These are phyloP conservation scores for Origma solitaria DNA, from an alignment of 2,113 vertebrate genomes.

Conservation along the genomic window DNA sequence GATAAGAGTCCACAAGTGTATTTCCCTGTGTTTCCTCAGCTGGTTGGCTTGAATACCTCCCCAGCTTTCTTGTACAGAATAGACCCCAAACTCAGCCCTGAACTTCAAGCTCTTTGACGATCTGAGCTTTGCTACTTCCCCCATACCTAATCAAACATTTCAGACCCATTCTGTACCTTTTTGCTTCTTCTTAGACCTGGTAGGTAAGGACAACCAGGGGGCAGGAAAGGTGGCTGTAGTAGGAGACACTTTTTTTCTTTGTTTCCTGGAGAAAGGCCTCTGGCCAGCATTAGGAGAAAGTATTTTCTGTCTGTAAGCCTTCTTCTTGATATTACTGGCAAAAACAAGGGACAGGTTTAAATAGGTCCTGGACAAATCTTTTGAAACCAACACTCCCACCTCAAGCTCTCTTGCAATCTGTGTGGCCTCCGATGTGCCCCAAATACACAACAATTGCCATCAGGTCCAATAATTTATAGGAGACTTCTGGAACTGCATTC, in stretches of 20 bases:
- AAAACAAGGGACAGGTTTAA: constrained; percentile 8
- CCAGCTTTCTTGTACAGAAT: neutral
- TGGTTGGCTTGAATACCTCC: neutral
- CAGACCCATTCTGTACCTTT: neutral
- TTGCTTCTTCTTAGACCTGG: neutral
- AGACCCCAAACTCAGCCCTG: neutral
- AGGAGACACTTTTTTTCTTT: neutral
- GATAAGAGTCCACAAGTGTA: neutral
- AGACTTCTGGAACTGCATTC: neutral
- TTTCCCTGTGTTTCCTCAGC: neutral
- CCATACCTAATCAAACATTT: neutral
- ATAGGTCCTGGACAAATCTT: neutral
- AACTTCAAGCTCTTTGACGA: neutral
- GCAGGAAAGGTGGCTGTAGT: neutral
- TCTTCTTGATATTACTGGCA: neutral
- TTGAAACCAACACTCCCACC: neutral
- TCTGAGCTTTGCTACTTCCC: neutral
- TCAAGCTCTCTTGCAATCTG: neutral
- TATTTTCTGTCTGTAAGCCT: neutral
- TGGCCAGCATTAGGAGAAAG: neutral
- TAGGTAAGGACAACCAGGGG: neutral
- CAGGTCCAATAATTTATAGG: neutral
- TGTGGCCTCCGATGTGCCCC: neutral
- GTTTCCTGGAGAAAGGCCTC: neutral
- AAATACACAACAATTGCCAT: neutral